Base-by-base conservation (phyloP, 2,113 vertebrate species). In the Cheilinus undulatus region DNA sequence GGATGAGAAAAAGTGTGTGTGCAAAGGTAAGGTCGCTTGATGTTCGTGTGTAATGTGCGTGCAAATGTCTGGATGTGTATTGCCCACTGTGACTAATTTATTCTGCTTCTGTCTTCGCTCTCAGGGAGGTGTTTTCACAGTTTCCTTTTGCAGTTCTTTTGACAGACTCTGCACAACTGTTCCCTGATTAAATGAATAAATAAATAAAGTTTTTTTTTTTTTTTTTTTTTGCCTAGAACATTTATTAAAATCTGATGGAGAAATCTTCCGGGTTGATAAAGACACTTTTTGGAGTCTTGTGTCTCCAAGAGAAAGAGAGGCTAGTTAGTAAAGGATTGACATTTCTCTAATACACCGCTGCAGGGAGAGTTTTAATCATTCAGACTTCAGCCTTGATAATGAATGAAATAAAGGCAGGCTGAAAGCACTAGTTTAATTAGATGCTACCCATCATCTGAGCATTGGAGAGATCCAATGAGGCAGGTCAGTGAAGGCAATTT, bases 401-500 rank as follows among this genome's bases (percentile, higher is more conserved):
- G 74, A 83, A 87, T 87, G 46, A 79, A 86, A 80, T 91, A 80
- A 85, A 88, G 76, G 73, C 69, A 64, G 83, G 58, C 71, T 80
- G 76, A 90, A 88, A 84, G 77, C 85, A 66, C 85, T 88, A 53
- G 72, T 88, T 88, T 90, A 86, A 90, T 91, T 84, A 83, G 82
- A 77, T 69, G 85, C 76, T 77, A 61, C 79, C 66, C 80, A 57
- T 88, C 84, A 82, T 83, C 69, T 68, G 62, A 50, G 42, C n/a
- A 2, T 64, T 43, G 57, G 11, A 61, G 60, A 79, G 77, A 84
- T 82, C 66, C 80, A 86, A 73, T 79, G 83, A 86, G 86, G 78
- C 86, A 85, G 84, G 85, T 84, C 84, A 71, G 69, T 76, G 79
- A 76, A 82, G 84, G 34, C 78, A 85, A 84, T 86, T 81, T 83